A percentile compares a stretch with the other conserved stretches of the same genome.
Evolutionary conservation across 2,888 invertebrate genomes (phyloP).

Genomic region (Spilosoma lubricipeda): DNA sequence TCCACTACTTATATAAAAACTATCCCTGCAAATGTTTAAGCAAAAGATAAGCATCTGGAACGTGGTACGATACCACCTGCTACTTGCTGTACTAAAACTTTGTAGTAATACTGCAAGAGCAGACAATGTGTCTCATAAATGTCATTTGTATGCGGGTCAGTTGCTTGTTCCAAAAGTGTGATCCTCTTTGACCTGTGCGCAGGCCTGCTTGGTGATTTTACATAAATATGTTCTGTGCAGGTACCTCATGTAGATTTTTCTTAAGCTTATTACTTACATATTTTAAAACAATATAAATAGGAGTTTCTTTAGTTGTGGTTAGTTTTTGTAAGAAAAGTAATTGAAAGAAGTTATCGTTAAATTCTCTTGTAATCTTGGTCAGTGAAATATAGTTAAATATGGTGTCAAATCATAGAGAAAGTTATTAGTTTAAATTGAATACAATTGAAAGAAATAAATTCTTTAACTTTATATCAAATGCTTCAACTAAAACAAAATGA

Average conservation of each 20-base stretch:
- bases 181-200: conserved; percentile 34
- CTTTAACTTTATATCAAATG: too few relatives aligned
- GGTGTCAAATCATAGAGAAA: background rate
- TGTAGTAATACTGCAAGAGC: background rate
- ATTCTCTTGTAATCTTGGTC: background rate
- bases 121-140: conserved; percentile 20
- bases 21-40: conserved; percentile 1
- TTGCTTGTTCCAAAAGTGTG: conserved; percentile 34
- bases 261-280: background rate
- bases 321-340: background rate
- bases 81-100: too few relatives aligned
- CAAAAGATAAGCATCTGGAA: conserved; percentile 14
- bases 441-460: too few relatives aligned
- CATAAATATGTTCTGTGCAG: conserved; percentile 1
- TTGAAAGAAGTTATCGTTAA: background rate
- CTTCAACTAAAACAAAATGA: background rate
- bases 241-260: background rate
- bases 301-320: background rate
- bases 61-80: conserved; percentile 10
- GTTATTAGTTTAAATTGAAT: too few relatives aligned
- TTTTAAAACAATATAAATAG: background rate
- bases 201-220: conserved; percentile 21
- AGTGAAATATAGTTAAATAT: background rate
- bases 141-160: conserved; percentile 56
- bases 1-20: background rate